Evolutionary conservation across 2,113 vertebrate genomes (phyloP).

Genomic region (Salvelinus sp.): DNA sequence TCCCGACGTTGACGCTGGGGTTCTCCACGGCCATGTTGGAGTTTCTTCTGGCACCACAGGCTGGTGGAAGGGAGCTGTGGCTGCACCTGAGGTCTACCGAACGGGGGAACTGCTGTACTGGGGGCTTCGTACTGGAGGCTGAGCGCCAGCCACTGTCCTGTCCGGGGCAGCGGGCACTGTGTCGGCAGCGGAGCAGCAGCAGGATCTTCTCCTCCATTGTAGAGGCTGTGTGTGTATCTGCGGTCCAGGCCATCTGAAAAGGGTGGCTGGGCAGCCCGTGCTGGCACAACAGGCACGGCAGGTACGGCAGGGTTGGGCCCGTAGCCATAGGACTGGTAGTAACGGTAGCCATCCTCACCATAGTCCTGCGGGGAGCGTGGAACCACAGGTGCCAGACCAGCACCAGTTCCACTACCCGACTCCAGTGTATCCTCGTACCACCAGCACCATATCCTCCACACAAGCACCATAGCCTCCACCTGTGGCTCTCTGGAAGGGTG

Average conservation of each 20-base stretch:
- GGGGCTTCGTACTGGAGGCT: constrained; percentile 67
- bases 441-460: constrained; percentile 49
- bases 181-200: constrained; percentile 32
- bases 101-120: constrained; percentile 83
- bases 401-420: constrained; percentile 76
- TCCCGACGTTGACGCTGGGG: constrained; percentile 79
- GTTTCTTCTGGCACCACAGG: constrained; percentile 71
- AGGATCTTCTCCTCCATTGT: constrained; percentile 66
- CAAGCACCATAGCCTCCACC: constrained; percentile 59
- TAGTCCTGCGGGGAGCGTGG: constrained; percentile 64
- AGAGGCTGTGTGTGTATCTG: constrained; percentile 90
- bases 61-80: neutral
- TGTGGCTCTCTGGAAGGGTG: constrained; percentile 25
- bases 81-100: constrained; percentile 69
- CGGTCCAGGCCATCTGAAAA: constrained; percentile 83
- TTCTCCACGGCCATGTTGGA: constrained; percentile 77
- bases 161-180: constrained; percentile 37
- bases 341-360: constrained; percentile 76
- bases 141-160: constrained; percentile 48
- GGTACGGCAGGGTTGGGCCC: constrained; percentile 67
- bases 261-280: constrained; percentile 63
- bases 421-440: constrained; percentile 67
- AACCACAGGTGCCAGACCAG: constrained; percentile 49
- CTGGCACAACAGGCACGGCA: constrained; percentile 48
- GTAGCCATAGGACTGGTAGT: constrained; percentile 71